Conservation (phyloP, 2,113 vertebrate species). For the Platysteira castanea region DNA sequence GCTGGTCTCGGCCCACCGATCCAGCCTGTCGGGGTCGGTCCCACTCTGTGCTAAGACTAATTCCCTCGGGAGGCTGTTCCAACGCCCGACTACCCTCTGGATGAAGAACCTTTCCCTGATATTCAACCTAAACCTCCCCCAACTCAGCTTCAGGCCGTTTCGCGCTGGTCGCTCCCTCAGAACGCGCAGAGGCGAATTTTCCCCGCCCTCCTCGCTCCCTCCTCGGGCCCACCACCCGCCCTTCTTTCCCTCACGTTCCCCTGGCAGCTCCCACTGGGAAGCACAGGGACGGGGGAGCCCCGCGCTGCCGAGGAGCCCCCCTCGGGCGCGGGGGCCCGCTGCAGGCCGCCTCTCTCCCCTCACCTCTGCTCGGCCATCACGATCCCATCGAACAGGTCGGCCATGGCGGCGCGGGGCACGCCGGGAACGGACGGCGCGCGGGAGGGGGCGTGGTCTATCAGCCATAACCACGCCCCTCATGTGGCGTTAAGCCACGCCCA, state of each 20-base stretch:
- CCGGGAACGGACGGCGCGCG: background rate
- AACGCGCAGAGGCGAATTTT: background rate
- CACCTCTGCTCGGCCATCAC: background rate
- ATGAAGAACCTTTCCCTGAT: background rate
- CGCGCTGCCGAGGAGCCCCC: background rate
- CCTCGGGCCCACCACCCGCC: background rate
- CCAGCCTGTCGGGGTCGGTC: background rate
- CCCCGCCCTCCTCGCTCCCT: background rate
- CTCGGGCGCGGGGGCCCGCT: background rate
- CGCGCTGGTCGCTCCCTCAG: background rate
- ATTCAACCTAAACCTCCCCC: background rate
- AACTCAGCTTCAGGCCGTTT: background rate
- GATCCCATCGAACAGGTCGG: background rate
- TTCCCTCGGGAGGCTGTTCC: background rate
- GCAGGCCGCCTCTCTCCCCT: fast-evolving
- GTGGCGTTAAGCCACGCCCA: background rate
- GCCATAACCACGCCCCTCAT: fast-evolving
- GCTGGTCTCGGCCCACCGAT: background rate
- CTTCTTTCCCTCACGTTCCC: background rate
- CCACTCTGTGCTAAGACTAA: background rate
- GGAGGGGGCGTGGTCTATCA: fast-evolving
- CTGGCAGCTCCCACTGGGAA: background rate
- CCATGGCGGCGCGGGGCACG: background rate
- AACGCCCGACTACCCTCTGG: background rate
- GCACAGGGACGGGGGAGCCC: too few species aligned